phyloP scores from a whole-genome alignment of 2,113 vertebrate genomes.

The Polypterus bichir region DNA sequence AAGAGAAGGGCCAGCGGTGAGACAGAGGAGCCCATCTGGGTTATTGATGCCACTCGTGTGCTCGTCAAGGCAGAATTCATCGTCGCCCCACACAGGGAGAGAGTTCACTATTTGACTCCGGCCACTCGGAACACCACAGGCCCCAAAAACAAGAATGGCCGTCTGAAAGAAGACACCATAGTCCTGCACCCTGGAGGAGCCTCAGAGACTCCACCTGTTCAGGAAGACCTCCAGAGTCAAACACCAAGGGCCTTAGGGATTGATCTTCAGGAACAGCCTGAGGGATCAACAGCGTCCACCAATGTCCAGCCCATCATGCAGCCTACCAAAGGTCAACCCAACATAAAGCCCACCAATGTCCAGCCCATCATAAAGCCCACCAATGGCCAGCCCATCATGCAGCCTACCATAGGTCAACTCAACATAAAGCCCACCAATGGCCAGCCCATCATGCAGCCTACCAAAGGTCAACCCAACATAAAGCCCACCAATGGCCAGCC shows the following conservation, averaged over 20 bases:
- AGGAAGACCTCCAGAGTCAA: background rate
- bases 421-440: too few species aligned
- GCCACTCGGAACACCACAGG: background rate
- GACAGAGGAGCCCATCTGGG: slow-evolving; percentile 38
- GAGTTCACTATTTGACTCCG: slow-evolving; percentile 37
- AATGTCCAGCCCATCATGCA: background rate
- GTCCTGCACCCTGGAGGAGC: too few species aligned
- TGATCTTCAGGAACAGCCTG: background rate
- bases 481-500: too few species aligned
- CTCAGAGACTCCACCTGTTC: background rate
- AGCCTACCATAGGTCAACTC: too few species aligned
- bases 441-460: too few species aligned
- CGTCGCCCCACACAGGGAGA: slow-evolving; percentile 50
- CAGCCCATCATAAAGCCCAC: too few species aligned
- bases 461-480: too few species aligned
- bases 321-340: too few species aligned
- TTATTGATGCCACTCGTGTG: slow-evolving; percentile 72
- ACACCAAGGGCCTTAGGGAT: background rate
- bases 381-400: too few species aligned
- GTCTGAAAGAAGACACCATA: too few species aligned
- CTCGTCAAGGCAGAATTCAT: slow-evolving; percentile 68
- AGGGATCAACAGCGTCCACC: background rate
- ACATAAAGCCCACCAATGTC: too few species aligned
- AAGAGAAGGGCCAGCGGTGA: slow-evolving; percentile 6
- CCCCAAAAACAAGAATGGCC: too few species aligned